A percentile compares a stretch with the other conserved stretches of the same genome.
Conservation (phyloP, 2,113 vertebrate species). For the human (Homo sapiens) region GRCh38 chr13:113015001-113015500, state of each 20-base stretch:
- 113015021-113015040: background rate
- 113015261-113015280: too few species aligned
- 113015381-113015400: background rate
- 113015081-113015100: background rate
- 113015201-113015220: background rate
- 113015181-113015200: too few species aligned
- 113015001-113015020: too few species aligned
- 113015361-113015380: background rate
- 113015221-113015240: background rate
- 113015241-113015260: background rate
- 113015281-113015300: background rate
- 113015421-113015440: background rate
- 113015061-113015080: background rate
- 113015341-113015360: background rate
- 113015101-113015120: background rate
- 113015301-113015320: background rate
- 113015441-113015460: background rate
- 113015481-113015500: too few species aligned
- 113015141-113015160: fast-evolving
- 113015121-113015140: background rate
- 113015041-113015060: background rate
- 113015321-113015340: background rate
- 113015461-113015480: too few species aligned
- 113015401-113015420: fast-evolving
- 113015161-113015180: background rate